Evolutionary conservation across 2,888 invertebrate genomes (phyloP), one percentile per base, ranked within the genome.

Genomic region (Miltochrista miniata): DNA sequence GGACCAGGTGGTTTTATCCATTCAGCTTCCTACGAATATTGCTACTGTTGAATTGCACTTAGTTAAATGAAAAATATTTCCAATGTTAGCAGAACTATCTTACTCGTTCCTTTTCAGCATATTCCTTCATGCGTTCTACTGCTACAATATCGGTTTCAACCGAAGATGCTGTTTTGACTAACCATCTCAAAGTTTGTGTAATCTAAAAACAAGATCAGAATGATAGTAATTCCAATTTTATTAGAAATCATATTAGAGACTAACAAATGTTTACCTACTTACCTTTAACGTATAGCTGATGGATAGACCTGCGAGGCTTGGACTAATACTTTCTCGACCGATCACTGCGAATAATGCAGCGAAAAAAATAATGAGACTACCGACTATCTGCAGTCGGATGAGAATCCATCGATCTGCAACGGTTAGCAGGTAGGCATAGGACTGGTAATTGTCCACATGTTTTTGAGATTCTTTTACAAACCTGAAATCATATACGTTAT

Each of bases 61-160:
- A n/a, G n/a, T n/a, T n/a, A 5, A 3, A 1, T 29, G 11, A 7
- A 2, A 5, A 34, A 12, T 31, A 29, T 11, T 8, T 7, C 8
- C 3, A 7, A 45, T 29, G 11, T 15, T 7, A 29, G 13, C 5
- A 10, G 7, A 5, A 3, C 0, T n/a, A 15, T 18, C 68, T 73
- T 68, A 93, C 93, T 79, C 95, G 96, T 45, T 94, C 93, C 0
- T 96, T 95, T 79, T 97, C 98, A 0, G 96, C 95, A 77, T 99
- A 99, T 79, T 99, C 99, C 79, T 98, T 98, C 74, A 99, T 97
- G 79, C 99, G 94, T 85, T 99, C 99, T 0, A 99, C 98, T 2
- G 98, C 97, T 0, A 99, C 98, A 69, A 99, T 98, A 83, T 99
- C 99, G 0, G 98, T 98, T 92, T 99, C 99, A 38, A 99, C 96